Conservation (phyloP, 2,113 vertebrate species). For the Lophochroa leadbeateri region DNA sequence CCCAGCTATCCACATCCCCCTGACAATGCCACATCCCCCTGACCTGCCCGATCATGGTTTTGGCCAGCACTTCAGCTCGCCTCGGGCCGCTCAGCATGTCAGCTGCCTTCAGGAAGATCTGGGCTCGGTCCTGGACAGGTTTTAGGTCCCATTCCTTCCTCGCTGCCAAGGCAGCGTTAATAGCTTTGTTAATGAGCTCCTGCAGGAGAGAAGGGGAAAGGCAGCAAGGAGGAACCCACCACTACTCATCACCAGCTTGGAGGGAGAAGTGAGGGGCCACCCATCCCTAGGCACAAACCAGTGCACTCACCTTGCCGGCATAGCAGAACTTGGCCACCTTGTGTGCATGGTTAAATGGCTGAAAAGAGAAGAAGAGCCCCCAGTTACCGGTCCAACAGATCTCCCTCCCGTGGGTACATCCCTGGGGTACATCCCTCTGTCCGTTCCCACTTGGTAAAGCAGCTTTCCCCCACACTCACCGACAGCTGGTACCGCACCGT, state of each 20-base stretch:
- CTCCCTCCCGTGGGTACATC: background rate
- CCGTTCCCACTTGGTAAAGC: rapidly evolving
- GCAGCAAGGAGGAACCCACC: background rate
- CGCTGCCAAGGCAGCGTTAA: conserved; percentile 80
- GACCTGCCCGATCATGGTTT: conserved; percentile 97
- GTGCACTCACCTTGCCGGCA: conserved; percentile 86
- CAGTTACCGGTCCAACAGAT: rapidly evolving
- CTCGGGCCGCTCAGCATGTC: conserved; percentile 86
- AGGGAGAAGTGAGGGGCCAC: rapidly evolving
- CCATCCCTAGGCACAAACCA: background rate
- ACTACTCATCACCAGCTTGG: rapidly evolving
- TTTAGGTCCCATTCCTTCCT: conserved; percentile 93
- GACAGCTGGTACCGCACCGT: conserved; percentile 87
- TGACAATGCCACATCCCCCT: background rate
- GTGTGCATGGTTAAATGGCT: conserved; percentile 93
- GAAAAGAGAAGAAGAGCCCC: background rate
- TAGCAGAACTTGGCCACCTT: conserved; percentile 96
- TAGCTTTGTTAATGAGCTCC: conserved; percentile 91
- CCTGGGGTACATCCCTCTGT: background rate
- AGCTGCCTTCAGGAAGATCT: conserved; percentile 90
- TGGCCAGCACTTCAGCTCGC: conserved; percentile 89
- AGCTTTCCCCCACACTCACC: conserved; percentile 74
- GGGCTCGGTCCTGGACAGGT: conserved; percentile 86
- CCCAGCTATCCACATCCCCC: background rate
- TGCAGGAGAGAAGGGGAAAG: background rate